Percentiles rank a stretch among this genome's conserved stretches.
Conservation (phyloP, 2,888 invertebrate genomes). For the Matsumyia berberina region DNA sequence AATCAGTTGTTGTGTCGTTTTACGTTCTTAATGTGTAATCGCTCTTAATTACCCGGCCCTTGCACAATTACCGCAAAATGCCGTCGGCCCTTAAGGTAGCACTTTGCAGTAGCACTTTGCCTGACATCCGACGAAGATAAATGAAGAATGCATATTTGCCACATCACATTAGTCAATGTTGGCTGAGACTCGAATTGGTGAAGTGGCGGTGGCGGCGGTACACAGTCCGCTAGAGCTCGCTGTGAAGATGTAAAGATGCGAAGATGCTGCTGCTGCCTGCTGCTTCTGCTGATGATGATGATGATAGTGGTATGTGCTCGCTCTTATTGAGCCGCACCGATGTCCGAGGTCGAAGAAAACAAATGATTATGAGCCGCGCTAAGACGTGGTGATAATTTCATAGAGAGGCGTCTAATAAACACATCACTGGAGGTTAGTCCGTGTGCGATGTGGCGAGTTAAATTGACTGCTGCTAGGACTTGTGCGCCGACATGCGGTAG, state of each 20-base stretch:
- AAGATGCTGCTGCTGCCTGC: constrained; percentile 35
- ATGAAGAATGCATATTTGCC: constrained; percentile 77
- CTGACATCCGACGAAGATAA: constrained; percentile 75
- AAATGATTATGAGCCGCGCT: constrained; percentile 72
- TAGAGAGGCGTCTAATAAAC: constrained; percentile 75
- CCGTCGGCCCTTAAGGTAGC: constrained; percentile 74
- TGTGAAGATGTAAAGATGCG: too few relatives aligned
- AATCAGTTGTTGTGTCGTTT: constrained; percentile 70
- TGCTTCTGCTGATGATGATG: constrained; percentile 65
- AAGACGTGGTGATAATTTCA: constrained; percentile 71
- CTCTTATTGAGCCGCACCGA: constrained; percentile 72
- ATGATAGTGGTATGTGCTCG: constrained; percentile 67
- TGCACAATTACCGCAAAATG: constrained; percentile 76
- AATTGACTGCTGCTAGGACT: constrained; percentile 70
- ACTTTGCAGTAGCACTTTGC: constrained; percentile 75
- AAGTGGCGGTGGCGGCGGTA: not conserved
- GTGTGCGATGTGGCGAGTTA: constrained; percentile 32
- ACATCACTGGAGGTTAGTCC: constrained; percentile 58
- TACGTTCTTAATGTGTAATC: constrained; percentile 75
- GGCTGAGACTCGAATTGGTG: too few relatives aligned
- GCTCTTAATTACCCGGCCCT: constrained; percentile 75
- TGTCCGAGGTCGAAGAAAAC: constrained; percentile 74
- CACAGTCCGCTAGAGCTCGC: constrained; percentile 26
- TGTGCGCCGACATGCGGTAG: constrained; percentile 29
- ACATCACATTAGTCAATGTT: constrained; percentile 75